Percentiles rank a stretch among this genome's conserved stretches.
phyloP scores from a whole-genome alignment of 2,888 invertebrate genomes.

The Lamellibrachia satsuma region DNA sequence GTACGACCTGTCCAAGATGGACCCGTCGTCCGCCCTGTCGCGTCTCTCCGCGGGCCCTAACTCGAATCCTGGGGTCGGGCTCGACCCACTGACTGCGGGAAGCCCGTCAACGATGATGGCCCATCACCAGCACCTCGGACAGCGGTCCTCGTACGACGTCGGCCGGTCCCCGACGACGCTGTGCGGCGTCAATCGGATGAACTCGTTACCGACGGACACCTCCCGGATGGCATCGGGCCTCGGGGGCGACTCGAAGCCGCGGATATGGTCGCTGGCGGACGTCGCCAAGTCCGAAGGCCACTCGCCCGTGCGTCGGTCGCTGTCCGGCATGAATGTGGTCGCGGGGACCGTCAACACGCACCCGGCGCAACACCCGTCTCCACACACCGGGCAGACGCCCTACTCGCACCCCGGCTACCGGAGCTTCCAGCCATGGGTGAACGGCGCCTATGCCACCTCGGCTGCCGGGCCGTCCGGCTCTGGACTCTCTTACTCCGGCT shows the following conservation, averaged over 20 bases:
- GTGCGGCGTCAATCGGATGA: slow-evolving; percentile 3
- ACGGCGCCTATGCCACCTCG: background rate
- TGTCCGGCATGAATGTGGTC: background rate
- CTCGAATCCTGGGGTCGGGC: background rate
- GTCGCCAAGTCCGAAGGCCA: slow-evolving; percentile 13
- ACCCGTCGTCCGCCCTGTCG: background rate
- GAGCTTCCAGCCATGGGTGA: background rate
- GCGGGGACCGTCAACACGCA: background rate
- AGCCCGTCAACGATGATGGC: slow-evolving; percentile 4
- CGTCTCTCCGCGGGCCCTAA: background rate
- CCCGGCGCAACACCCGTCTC: background rate
- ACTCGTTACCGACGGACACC: slow-evolving; percentile 8
- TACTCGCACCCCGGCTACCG: background rate
- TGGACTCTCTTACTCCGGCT: background rate
- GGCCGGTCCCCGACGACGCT: background rate
- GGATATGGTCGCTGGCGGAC: slow-evolving; percentile 27
- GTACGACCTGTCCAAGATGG: background rate
- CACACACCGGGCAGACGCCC: background rate
- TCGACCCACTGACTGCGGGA: background rate
- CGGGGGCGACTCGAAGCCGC: slow-evolving; percentile 17
- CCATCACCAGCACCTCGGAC: background rate
- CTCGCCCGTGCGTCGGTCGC: background rate
- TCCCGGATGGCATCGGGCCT: background rate
- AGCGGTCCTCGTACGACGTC: background rate
- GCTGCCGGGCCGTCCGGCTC: background rate